A percentile compares a stretch with the other conserved stretches of the same genome.
phyloP scores from a whole-genome alignment of 2,797 vertebrate genomes.

The Neoniphon sammara region DNA sequence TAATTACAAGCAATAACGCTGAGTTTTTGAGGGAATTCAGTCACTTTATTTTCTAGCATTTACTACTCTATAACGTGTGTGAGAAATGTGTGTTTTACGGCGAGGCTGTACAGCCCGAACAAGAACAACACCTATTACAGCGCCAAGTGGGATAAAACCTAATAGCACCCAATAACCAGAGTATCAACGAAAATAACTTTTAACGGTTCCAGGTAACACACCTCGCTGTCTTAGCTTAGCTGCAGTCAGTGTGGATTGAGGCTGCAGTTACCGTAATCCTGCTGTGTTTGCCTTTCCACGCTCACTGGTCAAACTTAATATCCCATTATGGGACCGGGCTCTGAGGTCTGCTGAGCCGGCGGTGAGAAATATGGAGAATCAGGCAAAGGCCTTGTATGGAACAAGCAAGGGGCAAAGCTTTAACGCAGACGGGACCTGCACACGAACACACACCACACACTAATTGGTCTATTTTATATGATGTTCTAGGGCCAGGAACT shows the following conservation, averaged over 20 bases:
- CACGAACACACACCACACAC: conserved; percentile 15
- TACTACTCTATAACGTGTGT: conserved; percentile 46
- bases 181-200: conserved; percentile 59
- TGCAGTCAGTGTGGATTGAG: conserved; percentile 14
- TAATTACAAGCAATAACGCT: conserved; percentile 48
- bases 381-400: conserved; percentile 18
- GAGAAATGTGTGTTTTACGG: conserved; percentile 38
- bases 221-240: conserved; percentile 3
- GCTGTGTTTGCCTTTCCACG: conserved; percentile 53
- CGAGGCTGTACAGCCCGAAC: conserved; percentile 18
- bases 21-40: conserved; percentile 44
- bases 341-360: conserved; percentile 31
- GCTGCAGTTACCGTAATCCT: conserved; percentile 21
- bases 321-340: conserved; percentile 41
- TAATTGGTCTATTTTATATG: conserved; percentile 29
- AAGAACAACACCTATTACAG: conserved; percentile 59
- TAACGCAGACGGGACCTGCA: conserved; percentile 15
- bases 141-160: conserved; percentile 60
- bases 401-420: neutral
- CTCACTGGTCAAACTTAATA: conserved; percentile 45
- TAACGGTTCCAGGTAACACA: conserved; percentile 61
- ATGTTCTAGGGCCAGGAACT: conserved; percentile 42
- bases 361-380: conserved; percentile 25
- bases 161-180: conserved; percentile 62
- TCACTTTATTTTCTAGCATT: conserved; percentile 48